These are phyloP conservation scores for Coptodon rendalli DNA, from an alignment of 2,113 vertebrate species.

Conservation along the genomic window DNA sequence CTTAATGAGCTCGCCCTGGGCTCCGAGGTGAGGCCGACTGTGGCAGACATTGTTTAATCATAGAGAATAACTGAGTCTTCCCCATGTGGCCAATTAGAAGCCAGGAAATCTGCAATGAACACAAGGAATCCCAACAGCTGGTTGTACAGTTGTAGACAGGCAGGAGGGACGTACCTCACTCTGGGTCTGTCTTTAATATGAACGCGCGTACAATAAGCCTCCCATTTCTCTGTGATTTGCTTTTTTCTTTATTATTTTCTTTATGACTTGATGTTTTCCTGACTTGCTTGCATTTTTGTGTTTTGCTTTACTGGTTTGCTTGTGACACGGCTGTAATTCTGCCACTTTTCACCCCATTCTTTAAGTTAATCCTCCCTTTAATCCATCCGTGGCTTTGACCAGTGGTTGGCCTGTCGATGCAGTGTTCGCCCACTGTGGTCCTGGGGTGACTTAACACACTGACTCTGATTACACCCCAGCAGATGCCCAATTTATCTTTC, in stretches of 20 bases:
- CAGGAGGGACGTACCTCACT: background rate
- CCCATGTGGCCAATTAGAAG: conserved; percentile 33
- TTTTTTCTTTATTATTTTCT: background rate
- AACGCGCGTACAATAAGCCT: background rate
- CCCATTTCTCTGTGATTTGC: background rate
- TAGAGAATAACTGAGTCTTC: background rate
- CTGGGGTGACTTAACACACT: conserved; percentile 28
- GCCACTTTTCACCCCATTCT: background rate
- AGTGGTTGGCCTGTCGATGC: conserved; percentile 31
- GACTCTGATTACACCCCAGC: conserved; percentile 55
- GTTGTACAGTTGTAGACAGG: background rate
- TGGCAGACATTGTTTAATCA: conserved; percentile 2
- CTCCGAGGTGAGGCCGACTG: background rate
- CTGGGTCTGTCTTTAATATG: background rate
- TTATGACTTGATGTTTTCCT: background rate
- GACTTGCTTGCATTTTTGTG: background rate
- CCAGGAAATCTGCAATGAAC: background rate
- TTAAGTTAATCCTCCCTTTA: background rate
- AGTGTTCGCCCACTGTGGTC: conserved; percentile 22
- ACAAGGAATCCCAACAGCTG: background rate
- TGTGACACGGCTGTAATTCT: background rate
- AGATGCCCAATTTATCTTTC: conserved; percentile 34
- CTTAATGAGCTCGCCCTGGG: conserved; percentile 30
- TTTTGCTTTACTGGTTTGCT: background rate
- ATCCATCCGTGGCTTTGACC: background rate